Evolutionary conservation across 2,113 vertebrate genomes (phyloP).

Genomic region (Nothocercus julius): DNA sequence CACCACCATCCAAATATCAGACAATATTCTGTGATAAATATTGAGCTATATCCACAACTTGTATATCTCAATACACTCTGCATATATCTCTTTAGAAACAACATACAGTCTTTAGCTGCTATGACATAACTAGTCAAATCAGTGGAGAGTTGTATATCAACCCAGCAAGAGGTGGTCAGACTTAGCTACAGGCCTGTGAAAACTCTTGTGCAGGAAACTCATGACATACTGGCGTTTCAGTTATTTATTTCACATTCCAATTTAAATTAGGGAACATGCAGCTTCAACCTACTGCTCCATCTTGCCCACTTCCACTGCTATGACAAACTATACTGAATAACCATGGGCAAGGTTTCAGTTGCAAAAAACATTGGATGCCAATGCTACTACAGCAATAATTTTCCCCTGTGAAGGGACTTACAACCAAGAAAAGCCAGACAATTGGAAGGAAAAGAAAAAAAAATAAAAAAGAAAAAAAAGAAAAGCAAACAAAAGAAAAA

Average conservation of each 20-base stretch:
- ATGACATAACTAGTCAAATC: neutral
- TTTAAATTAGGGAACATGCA: neutral
- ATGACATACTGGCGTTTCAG: neutral
- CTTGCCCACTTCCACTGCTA: too few relatives aligned
- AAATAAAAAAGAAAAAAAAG: neutral
- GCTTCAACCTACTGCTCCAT: neutral
- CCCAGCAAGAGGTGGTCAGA: neutral
- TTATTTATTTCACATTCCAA: neutral
- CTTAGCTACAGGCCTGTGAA: neutral
- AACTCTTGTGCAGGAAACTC: neutral
- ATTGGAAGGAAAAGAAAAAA: neutral
- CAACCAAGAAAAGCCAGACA: neutral
- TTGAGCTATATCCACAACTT: neutral
- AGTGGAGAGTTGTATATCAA: neutral
- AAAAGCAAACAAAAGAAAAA: neutral
- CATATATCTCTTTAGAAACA: neutral
- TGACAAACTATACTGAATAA: neutral
- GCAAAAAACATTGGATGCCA: neutral
- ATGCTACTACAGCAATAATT: neutral
- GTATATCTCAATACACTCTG: too few relatives aligned
- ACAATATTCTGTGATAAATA: neutral
- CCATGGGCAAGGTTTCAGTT: neutral
- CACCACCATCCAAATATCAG: neutral
- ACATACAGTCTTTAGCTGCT: neutral
- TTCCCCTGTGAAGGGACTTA: accelerated